These are phyloP conservation scores for Calephelis nemesis DNA, from an alignment of 1,140 invertebrate species.

Conservation along the genomic window DNA sequence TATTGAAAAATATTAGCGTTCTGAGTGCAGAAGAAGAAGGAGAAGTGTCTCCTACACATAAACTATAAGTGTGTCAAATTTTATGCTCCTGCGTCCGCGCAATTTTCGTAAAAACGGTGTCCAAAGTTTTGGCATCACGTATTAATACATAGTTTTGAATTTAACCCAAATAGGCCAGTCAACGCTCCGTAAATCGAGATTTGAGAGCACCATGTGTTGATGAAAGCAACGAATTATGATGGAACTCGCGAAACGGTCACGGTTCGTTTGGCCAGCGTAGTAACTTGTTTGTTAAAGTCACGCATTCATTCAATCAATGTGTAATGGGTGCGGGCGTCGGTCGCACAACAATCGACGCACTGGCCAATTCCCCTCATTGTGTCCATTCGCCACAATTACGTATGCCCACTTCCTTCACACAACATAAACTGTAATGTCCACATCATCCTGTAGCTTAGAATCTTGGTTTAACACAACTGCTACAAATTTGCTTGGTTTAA, in stretches of 20 bases:
- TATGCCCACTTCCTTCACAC: constrained; percentile 63
- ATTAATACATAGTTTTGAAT: too few species aligned
- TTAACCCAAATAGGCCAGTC: too few species aligned
- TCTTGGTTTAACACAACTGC: not conserved
- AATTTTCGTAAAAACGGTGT: too few species aligned
- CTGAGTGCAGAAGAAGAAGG: too few species aligned
- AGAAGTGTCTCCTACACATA: too few species aligned
- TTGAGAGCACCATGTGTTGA: not conserved
- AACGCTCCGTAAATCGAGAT: not conserved
- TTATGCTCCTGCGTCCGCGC: too few species aligned
- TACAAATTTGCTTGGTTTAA: too few species aligned
- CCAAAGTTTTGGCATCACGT: too few species aligned
- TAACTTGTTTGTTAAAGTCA: constrained; percentile 61
- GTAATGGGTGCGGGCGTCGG: constrained; percentile 68
- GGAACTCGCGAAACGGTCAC: constrained; percentile 49
- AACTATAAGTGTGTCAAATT: too few species aligned
- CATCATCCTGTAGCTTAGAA: not conserved
- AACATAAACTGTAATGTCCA: constrained; percentile 36
- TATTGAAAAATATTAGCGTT: too few species aligned
- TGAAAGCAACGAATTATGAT: constrained; percentile 11
- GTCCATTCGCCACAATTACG: constrained; percentile 69
- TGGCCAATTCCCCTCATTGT: constrained; percentile 77
- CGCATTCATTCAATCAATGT: constrained; percentile 74
- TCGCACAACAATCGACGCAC: constrained; percentile 74
- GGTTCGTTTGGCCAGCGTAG: constrained; percentile 47